These are phyloP conservation scores for Metacarcinus magister DNA, from an alignment of 2,888 invertebrate genomes.

Conservation along the genomic window DNA sequence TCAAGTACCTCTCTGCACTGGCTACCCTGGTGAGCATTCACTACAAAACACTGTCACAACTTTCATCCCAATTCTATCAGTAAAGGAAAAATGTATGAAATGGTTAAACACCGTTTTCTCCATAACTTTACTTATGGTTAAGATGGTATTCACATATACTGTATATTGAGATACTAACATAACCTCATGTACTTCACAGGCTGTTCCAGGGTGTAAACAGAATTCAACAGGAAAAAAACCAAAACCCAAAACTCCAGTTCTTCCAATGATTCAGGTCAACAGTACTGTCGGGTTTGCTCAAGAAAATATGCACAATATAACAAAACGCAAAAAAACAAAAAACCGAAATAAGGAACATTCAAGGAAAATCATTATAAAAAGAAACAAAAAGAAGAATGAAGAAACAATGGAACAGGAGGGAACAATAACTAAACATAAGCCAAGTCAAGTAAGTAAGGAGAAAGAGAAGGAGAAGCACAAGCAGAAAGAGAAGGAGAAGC, in stretches of 20 bases:
- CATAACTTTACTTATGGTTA: not conserved
- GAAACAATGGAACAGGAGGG: not conserved
- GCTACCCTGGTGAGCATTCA: constrained; percentile 11
- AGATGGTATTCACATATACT: not conserved
- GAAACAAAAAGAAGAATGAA: not conserved
- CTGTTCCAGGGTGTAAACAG: not conserved
- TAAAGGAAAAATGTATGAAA: not conserved
- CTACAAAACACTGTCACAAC: not conserved
- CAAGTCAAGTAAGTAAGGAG: not conserved
- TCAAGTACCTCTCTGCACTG: not conserved
- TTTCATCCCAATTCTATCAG: not conserved
- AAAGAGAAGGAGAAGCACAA: not conserved
- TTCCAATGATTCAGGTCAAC: not conserved
- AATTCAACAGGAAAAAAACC: not conserved
- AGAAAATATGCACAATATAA: not conserved
- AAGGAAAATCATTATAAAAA: not conserved
- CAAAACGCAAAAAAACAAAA: not conserved
- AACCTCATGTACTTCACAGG: not conserved
- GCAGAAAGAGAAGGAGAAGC: not conserved
- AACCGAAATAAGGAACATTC: not conserved
- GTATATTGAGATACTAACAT: not conserved
- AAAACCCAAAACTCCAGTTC: not conserved
- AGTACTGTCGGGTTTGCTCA: not conserved
- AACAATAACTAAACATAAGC: not conserved
- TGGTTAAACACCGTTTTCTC: not conserved